Evolutionary conservation across 2,113 vertebrate genomes (phyloP).

Genomic region (Caretta caretta): DNA sequence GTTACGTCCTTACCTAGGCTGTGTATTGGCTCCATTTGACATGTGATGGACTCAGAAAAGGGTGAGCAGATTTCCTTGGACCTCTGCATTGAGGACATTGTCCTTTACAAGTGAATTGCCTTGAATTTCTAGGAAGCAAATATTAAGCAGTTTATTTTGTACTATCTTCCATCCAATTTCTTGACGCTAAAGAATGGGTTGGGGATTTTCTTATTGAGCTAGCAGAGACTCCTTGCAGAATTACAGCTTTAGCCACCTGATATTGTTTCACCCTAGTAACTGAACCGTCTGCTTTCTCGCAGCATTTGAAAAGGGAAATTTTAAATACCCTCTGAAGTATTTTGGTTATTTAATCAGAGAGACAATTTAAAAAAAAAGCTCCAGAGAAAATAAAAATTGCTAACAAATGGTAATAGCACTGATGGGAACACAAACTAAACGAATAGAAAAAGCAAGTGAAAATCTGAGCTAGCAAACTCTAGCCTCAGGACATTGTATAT

Average conservation of each 20-base stretch:
- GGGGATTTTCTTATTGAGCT: slow-evolving; percentile 32
- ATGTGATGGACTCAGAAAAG: background rate
- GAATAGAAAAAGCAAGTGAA: slow-evolving; percentile 35
- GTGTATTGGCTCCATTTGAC: background rate
- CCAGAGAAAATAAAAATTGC: slow-evolving; percentile 48
- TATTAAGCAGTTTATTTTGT: background rate
- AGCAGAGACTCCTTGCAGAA: slow-evolving; percentile 40
- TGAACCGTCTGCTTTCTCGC: slow-evolving; percentile 1
- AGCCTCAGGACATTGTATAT: slow-evolving; percentile 66
- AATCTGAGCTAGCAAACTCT: slow-evolving; percentile 66
- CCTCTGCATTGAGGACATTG: background rate
- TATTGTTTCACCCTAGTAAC: background rate
- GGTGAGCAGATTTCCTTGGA: background rate
- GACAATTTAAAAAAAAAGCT: background rate
- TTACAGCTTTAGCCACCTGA: background rate
- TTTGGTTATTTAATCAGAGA: slow-evolving; percentile 45
- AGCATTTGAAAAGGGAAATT: background rate
- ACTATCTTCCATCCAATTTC: background rate
- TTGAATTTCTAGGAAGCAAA: background rate
- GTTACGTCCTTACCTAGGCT: too few relatives aligned
- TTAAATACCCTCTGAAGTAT: slow-evolving; percentile 41
- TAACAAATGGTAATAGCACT: slow-evolving; percentile 45
- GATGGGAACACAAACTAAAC: slow-evolving; percentile 59
- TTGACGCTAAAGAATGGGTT: background rate
- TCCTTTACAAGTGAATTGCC: background rate